These are phyloP conservation scores for Motacilla tschutschensis DNA, from an alignment of 2,113 vertebrate genomes.

Conservation along the genomic window DNA sequence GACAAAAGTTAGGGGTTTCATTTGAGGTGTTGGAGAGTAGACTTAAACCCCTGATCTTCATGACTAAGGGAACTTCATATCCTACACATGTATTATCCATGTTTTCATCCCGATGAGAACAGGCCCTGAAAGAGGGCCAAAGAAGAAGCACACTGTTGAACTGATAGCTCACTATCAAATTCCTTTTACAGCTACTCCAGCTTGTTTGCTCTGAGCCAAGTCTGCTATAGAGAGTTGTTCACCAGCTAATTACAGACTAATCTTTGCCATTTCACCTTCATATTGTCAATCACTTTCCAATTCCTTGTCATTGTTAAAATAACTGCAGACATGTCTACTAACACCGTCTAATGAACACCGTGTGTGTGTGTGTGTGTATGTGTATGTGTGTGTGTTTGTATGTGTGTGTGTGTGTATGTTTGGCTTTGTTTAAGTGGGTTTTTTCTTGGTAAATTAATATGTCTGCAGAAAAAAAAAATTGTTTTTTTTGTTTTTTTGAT, in stretches of 20 bases:
- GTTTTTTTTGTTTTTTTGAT: no score
- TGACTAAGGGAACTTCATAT: neutral
- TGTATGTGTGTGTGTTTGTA: no score
- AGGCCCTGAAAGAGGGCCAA: neutral
- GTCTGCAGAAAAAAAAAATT: neutral
- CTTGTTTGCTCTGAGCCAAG: neutral
- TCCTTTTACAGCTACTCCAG: neutral
- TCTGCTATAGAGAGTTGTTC: neutral
- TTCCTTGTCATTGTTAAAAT: neutral
- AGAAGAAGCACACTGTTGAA: neutral
- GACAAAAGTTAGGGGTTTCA: neutral
- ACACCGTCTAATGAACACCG: neutral
- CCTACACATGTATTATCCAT: neutral
- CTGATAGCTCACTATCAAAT: neutral
- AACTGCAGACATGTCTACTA: neutral
- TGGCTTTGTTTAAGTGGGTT: accelerated
- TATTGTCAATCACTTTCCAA: neutral
- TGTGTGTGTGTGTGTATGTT: no score
- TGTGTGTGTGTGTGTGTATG: no score
- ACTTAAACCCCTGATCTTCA: neutral
- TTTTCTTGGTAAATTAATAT: neutral
- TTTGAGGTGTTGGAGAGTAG: neutral
- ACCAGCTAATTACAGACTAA: neutral
- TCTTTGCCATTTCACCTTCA: neutral
- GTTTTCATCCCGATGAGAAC: neutral